Base-by-base conservation (phyloP, 2,888 invertebrate species). In the Andrena haemorrhoa region DNA sequence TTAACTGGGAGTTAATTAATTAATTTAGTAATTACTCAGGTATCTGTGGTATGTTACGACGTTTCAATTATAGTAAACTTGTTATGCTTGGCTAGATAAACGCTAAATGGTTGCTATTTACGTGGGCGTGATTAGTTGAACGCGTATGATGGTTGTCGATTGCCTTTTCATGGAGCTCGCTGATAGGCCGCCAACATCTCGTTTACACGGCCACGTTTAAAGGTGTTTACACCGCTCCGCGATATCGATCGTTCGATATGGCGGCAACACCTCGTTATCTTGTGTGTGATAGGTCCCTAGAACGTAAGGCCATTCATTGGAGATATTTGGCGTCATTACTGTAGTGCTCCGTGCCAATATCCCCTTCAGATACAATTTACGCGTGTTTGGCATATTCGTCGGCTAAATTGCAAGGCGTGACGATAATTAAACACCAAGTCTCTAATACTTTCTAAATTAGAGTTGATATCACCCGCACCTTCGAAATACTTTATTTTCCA, bases 231-330 rank as follows among this genome's bases (percentile, higher is more conserved):
- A 47, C 23, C 20, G 76, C 49, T 63, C 23, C 8, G 53, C 65
- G 26, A 65, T 61, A 87, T 87, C 75, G 81, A 84, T 87, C 68
- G 70, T 12, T 23, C 64, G 35, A 73, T 64, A 70, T 68, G 64
- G 78, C 77, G 75, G 66, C 56, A 65, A 69, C 60, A 72, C n/a
- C 71, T 74, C 64, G 75, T 85, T 87, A 82, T 74, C 74, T 60
- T 51, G 68, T 73, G 29, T 61, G 58, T 7, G 76, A 64, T 74
- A 74, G 56, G 61, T 72, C 68, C 49, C 69, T 58, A 47, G 51
- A 51, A 61, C 49, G 47, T 60, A 41, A 58, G 72, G 63, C 58
- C 53, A 61, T 76, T 76, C 69, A 73, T 75, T 51, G 64, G 68
- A 79, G 76, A 74, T 29, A 87, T 71, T 75, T 75, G 41, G 41